These are phyloP conservation scores for Hyphantria cunea DNA, from an alignment of 1,140 invertebrate genomes.

Conservation along the genomic window DNA sequence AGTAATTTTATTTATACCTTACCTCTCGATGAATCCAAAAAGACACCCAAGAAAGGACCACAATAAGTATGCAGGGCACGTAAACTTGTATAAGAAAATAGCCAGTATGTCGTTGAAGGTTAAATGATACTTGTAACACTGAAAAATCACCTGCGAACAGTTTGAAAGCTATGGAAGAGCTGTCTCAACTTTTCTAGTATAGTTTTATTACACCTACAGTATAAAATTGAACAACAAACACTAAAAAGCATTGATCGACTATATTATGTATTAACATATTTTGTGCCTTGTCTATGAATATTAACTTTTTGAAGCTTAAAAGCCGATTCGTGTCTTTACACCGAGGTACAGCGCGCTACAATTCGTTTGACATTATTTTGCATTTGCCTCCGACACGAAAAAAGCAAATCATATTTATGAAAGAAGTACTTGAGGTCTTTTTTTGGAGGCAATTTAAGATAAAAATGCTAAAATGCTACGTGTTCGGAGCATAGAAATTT, in stretches of 20 bases:
- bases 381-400: constrained; percentile 45
- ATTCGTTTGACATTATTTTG: constrained; percentile 48
- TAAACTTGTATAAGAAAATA: constrained; percentile 98
- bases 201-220: neutral
- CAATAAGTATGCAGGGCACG: constrained; percentile 96
- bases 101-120: constrained; percentile 93
- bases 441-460: constrained; percentile 41
- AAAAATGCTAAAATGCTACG: constrained; percentile 34
- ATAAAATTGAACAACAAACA: constrained; percentile 8
- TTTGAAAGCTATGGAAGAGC: constrained; percentile 3
- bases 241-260: constrained; percentile 39
- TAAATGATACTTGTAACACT: constrained; percentile 95
- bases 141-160: constrained; percentile 89
- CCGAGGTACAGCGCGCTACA: constrained; percentile 25
- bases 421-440: constrained; percentile 46
- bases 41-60: constrained; percentile 97
- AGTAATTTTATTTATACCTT: constrained; percentile 19
- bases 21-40: constrained; percentile 98
- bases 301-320: constrained; percentile 53
- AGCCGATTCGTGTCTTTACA: constrained; percentile 57
- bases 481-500: constrained; percentile 28
- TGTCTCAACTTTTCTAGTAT: neutral
- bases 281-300: constrained; percentile 50
- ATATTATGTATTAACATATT: constrained; percentile 31
- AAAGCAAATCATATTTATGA: constrained; percentile 56